These are phyloP conservation scores for Pimpla rufipes DNA, from an alignment of 2,888 invertebrate genomes.

Conservation along the genomic window DNA sequence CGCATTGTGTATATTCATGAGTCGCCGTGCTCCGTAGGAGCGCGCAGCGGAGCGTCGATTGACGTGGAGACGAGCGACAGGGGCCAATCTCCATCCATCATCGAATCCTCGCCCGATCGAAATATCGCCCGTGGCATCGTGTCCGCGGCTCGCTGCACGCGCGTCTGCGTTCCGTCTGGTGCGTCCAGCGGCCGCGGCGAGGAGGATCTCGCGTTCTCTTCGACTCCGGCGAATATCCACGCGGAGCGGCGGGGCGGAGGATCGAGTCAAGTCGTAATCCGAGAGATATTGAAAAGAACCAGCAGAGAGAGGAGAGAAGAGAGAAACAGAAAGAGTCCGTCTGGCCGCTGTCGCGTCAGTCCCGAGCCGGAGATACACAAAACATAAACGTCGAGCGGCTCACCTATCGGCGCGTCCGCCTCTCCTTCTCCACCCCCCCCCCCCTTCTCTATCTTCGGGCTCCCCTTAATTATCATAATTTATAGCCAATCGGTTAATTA, in stretches of 20 bases:
- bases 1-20: conserved; percentile 31
- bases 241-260: no score
- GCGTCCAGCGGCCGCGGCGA: conserved; percentile 27
- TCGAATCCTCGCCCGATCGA: conserved; percentile 66
- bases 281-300: no score
- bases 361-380: conserved; percentile 38
- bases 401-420: conserved; percentile 21
- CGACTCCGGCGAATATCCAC: conserved; percentile 48
- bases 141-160: conserved; percentile 47
- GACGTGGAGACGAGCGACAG: conserved; percentile 64
- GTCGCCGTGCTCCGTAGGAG: conserved; percentile 16
- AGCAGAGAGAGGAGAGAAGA: conserved; percentile 49
- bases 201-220: conserved; percentile 55
- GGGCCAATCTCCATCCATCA: conserved; percentile 69
- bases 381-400: conserved; percentile 50
- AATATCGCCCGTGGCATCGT: conserved; percentile 64
- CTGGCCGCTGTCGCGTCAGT: conserved; percentile 53
- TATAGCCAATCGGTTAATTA: conserved; percentile 83
- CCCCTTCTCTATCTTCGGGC: conserved; percentile 47
- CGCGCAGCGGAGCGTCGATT: conserved; percentile 56
- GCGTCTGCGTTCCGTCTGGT: conserved; percentile 38
- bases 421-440: conserved; percentile 13
- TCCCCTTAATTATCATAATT: conserved; percentile 82
- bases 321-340: conserved; percentile 20
- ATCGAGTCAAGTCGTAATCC: conserved; percentile 39